Conservation (phyloP, 2,113 vertebrate genomes). For the Cichladusa arquata region DNA sequence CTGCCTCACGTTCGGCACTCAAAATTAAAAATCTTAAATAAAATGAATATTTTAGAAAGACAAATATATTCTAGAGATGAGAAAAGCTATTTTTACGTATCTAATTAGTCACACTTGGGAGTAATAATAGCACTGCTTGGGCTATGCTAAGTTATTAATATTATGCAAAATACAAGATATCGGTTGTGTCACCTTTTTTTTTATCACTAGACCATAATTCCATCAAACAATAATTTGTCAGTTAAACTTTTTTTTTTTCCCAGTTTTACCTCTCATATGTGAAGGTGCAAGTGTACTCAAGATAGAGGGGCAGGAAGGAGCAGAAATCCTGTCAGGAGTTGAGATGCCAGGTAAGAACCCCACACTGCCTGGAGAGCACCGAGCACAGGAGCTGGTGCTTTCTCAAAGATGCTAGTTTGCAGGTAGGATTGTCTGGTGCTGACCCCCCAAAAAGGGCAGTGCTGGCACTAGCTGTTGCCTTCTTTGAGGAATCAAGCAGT, state of each 20-base stretch:
- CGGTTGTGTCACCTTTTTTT: background rate
- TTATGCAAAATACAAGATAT: slow-evolving; percentile 35
- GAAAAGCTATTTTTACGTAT: slow-evolving; percentile 24
- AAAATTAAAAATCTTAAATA: slow-evolving; percentile 42
- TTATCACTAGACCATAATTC: background rate
- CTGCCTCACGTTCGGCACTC: background rate
- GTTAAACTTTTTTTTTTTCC: background rate
- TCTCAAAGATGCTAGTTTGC: background rate
- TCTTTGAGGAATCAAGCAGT: background rate
- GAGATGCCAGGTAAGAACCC: background rate
- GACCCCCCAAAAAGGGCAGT: background rate
- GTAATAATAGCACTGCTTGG: slow-evolving; percentile 17
- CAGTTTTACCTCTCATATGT: background rate
- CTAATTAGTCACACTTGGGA: slow-evolving; percentile 58
- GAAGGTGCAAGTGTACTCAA: background rate
- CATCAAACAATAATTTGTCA: slow-evolving; percentile 1
- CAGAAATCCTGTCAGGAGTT: background rate
- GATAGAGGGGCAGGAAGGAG: background rate
- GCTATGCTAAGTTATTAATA: slow-evolving; percentile 36
- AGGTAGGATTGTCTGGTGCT: background rate
- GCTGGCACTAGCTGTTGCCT: too few species aligned
- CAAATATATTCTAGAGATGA: slow-evolving; percentile 26
- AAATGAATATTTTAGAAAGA: slow-evolving; percentile 22
- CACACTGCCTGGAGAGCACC: background rate
- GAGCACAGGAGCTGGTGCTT: background rate